Evolutionary conservation across 2,113 vertebrate genomes (phyloP).

Genomic region (Carassius auratus): DNA sequence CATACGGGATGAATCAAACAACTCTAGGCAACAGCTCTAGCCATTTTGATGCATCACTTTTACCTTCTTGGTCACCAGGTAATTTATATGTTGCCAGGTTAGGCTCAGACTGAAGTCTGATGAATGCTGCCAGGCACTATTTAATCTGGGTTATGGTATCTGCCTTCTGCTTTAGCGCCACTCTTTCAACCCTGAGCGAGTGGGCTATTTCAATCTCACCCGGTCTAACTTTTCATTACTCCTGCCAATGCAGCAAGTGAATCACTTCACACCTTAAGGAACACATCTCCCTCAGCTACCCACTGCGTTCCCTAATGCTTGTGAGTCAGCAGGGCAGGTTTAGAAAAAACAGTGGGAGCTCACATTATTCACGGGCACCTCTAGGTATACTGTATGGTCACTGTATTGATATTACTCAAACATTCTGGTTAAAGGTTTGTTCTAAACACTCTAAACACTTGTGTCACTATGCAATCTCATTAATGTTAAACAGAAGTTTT

Average conservation of each 20-base stretch:
- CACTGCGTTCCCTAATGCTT: conserved; percentile 15
- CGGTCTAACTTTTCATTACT: conserved; percentile 50
- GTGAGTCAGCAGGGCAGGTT: conserved; percentile 36
- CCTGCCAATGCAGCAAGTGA: conserved; percentile 48
- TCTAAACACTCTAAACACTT: background rate
- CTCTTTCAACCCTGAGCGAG: conserved; percentile 14
- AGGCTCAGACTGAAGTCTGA: conserved; percentile 14
- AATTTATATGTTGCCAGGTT: conserved; percentile 31
- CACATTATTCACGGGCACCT: background rate
- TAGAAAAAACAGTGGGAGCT: background rate
- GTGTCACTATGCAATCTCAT: background rate
- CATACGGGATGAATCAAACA: conserved; percentile 7
- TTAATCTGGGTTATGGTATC: conserved; percentile 5
- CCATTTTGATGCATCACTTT: conserved; percentile 18
- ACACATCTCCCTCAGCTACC: conserved; percentile 29
- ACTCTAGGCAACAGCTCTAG: background rate
- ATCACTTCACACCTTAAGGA: conserved; percentile 54
- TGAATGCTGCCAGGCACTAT: conserved; percentile 1
- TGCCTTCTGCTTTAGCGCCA: background rate
- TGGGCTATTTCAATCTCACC: conserved; percentile 42
- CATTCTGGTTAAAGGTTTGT: background rate
- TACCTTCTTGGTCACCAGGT: conserved; percentile 4
- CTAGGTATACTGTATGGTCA: background rate
- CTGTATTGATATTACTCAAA: background rate
- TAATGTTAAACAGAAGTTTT: background rate